Conservation (phyloP, 2,797 vertebrate species). For the Melanotaenia maccullochi region DNA sequence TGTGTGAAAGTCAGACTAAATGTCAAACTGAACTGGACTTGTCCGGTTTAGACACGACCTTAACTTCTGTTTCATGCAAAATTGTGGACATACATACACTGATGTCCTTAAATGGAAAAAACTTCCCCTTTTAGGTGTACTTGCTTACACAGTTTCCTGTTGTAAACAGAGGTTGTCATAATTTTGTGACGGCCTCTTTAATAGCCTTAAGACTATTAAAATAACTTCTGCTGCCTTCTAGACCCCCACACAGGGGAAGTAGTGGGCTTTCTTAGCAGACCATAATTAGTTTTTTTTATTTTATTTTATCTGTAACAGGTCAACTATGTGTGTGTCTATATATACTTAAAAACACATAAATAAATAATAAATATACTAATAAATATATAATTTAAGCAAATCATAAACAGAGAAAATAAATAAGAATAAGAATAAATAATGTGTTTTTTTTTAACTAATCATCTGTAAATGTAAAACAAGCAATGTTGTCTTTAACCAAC, state of each 20-base stretch:
- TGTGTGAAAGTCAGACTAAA: background rate
- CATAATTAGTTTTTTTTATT: background rate
- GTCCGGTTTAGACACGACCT: background rate
- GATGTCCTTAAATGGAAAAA: slow-evolving; percentile 12
- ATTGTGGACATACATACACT: background rate
- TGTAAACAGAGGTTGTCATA: background rate
- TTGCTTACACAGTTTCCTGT: background rate
- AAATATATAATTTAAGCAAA: slow-evolving; percentile 21
- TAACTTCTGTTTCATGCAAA: slow-evolving; percentile 5
- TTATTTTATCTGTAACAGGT: background rate
- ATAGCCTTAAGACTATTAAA: background rate
- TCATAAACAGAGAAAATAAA: slow-evolving; percentile 32
- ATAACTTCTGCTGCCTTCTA: background rate
- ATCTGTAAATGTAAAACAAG: slow-evolving; percentile 15
- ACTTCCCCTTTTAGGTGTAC: background rate
- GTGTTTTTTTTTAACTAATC: background rate
- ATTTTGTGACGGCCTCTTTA: background rate
- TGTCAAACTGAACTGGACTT: background rate
- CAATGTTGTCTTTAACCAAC: background rate
- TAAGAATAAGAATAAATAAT: background rate
- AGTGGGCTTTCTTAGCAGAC: background rate
- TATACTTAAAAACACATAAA: slow-evolving; percentile 26
- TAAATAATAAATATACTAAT: slow-evolving; percentile 15
- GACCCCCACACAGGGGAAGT: background rate
- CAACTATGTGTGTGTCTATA: background rate